phyloP scores from a whole-genome alignment of 2,113 vertebrate genomes.

The Muntiacus muntjak region DNA sequence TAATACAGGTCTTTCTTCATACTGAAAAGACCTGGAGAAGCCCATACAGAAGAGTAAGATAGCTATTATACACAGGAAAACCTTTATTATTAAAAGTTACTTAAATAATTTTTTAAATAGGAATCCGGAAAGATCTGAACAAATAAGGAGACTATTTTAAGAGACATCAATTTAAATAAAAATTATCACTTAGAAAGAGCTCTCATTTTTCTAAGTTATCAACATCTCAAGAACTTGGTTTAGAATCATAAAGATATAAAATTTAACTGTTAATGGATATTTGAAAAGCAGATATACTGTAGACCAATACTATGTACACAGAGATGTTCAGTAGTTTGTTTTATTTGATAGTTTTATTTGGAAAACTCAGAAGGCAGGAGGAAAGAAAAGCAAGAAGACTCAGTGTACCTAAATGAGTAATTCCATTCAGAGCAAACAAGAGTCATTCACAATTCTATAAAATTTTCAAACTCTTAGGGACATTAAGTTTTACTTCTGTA shows the following conservation, averaged over 20 bases:
- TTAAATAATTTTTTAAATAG: neutral
- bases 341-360: neutral
- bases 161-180: neutral
- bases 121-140: neutral
- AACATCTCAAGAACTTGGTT: neutral
- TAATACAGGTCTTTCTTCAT: neutral
- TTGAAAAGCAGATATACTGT: neutral
- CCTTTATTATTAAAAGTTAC: neutral
- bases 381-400: neutral
- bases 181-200: neutral
- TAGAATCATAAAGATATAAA: neutral
- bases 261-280: neutral
- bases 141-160: neutral
- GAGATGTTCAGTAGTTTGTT: neutral
- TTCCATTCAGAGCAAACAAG: conserved; percentile 6
- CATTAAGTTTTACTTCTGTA: conserved; percentile 25
- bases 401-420: neutral
- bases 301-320: neutral
- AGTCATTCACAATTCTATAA: neutral
- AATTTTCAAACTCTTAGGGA: neutral
- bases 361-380: neutral
- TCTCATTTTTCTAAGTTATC: conserved; percentile 7
- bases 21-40: neutral
- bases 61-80: neutral
- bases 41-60: neutral